Evolutionary conservation across 2,888 invertebrate genomes (phyloP).

Genomic region (Lasioglossum leucozonium): DNA sequence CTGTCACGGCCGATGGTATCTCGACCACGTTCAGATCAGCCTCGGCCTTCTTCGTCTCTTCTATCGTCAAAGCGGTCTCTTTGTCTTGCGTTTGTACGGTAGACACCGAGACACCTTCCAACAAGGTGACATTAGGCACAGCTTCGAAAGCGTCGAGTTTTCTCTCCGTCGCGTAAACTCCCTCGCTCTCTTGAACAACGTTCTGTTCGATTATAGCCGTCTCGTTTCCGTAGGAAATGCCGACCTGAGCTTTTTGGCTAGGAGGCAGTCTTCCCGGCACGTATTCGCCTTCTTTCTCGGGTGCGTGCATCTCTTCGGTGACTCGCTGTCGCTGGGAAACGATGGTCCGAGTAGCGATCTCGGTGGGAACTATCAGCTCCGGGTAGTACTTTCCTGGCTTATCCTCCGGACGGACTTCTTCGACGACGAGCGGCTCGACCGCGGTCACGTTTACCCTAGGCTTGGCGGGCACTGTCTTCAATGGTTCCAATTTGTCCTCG

Average conservation of each 20-base stretch:
- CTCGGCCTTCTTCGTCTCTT: constrained; percentile 85
- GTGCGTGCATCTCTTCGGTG: constrained; percentile 88
- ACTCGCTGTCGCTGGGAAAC: constrained; percentile 88
- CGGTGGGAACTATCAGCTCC: constrained; percentile 92
- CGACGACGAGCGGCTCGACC: constrained; percentile 88
- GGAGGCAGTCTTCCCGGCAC: constrained; percentile 87
- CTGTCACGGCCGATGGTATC: constrained; percentile 87
- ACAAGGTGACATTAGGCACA: constrained; percentile 78
- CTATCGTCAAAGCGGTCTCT: constrained; percentile 86
- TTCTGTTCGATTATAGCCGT: constrained; percentile 86
- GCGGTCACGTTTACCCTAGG: constrained; percentile 88
- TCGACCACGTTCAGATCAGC: constrained; percentile 88
- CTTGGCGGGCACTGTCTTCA: constrained; percentile 85
- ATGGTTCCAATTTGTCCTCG: constrained; percentile 86
- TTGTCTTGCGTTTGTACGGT: constrained; percentile 89
- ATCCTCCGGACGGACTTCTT: constrained; percentile 89
- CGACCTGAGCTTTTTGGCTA: constrained; percentile 87
- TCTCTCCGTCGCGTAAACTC: constrained; percentile 83
- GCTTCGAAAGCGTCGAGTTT: constrained; percentile 77
- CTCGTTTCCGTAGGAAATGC: constrained; percentile 87
- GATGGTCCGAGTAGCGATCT: constrained; percentile 89
- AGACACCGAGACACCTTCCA: constrained; percentile 86
- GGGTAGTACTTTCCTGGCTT: constrained; percentile 92
- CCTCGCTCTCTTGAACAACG: constrained; percentile 89
- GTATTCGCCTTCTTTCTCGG: constrained; percentile 89